Evolutionary conservation across 2,113 vertebrate species (phyloP).

Genomic region (Equus quagga): DNA sequence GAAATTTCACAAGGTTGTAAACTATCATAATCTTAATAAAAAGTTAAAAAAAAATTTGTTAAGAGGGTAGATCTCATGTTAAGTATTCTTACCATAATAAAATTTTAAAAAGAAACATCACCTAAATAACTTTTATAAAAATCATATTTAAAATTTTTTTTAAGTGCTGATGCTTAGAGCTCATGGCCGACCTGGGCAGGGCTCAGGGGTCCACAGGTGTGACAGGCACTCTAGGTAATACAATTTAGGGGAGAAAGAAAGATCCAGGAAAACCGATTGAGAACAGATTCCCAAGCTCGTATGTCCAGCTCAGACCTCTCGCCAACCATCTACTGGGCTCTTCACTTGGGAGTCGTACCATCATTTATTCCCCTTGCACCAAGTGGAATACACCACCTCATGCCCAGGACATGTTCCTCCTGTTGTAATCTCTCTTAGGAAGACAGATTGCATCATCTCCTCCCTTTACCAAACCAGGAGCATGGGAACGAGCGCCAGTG

Average conservation of each 20-base stretch:
- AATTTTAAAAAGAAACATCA: background rate
- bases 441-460: background rate
- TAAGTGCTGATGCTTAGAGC: background rate
- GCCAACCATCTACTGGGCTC: no score
- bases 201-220: background rate
- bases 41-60: no score
- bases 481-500: accelerated
- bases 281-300: background rate
- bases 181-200: background rate
- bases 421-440: background rate
- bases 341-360: accelerated
- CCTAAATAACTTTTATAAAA: background rate
- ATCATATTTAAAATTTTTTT: background rate
- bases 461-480: no score
- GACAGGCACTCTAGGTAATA: background rate
- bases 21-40: no score
- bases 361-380: background rate
- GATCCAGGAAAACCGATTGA: background rate
- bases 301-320: background rate
- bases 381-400: background rate
- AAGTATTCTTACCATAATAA: background rate
- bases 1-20: no score
- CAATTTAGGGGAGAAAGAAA: background rate
- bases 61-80: background rate
- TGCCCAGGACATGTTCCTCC: no score